Evolutionary conservation across 2,113 vertebrate species (phyloP).

Genomic region (Butorides virescens): DNA sequence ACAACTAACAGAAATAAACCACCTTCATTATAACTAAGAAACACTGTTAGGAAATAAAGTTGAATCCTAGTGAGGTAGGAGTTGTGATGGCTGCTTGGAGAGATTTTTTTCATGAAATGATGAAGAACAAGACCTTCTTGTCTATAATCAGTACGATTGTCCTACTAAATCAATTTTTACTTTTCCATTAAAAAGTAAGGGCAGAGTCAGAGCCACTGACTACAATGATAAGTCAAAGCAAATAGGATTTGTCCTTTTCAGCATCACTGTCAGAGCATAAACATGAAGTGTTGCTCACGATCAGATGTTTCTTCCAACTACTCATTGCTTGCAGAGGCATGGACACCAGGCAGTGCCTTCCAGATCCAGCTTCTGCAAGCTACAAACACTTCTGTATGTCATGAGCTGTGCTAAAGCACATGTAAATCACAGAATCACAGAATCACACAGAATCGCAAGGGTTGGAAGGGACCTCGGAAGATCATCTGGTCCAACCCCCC

Average conservation of each 20-base stretch:
- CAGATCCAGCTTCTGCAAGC: not conserved
- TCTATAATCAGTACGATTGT: not conserved
- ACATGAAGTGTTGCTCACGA: not conserved
- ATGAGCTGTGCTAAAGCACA: not conserved
- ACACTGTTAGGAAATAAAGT: not conserved
- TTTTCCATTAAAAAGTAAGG: not conserved
- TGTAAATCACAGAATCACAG: too few relatives aligned
- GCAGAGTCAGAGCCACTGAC: not conserved
- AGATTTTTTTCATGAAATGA: not conserved
- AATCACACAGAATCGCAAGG: too few relatives aligned
- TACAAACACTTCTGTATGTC: not conserved
- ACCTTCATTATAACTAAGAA: not conserved
- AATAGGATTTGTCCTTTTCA: conserved; percentile 6
- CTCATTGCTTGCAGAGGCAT: not conserved
- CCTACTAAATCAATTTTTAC: conserved; percentile 5
- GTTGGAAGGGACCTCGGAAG: too few relatives aligned
- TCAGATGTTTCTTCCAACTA: not conserved
- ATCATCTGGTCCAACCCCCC: too few relatives aligned
- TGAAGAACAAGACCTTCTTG: not conserved
- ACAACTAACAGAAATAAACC: not conserved
- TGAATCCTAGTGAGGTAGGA: not conserved
- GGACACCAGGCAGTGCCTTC: not conserved
- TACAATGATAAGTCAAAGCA: not conserved
- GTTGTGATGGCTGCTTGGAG: not conserved
- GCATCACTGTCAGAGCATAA: not conserved